Evolutionary conservation across 2,888 invertebrate species (phyloP).

Genomic region (Cephus spinipes): DNA sequence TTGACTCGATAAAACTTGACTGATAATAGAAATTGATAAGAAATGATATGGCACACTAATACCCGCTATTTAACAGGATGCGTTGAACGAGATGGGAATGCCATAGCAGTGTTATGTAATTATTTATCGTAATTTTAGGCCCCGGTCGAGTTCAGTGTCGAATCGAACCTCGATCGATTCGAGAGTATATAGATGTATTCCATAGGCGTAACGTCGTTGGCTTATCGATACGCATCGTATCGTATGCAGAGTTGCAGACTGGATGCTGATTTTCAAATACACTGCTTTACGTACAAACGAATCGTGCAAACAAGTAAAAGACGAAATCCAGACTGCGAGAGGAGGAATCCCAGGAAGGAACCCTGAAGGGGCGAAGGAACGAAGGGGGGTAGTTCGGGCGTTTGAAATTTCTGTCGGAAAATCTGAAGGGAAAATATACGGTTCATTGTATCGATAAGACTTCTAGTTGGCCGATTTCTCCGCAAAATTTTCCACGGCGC

Average conservation of each 20-base stretch:
- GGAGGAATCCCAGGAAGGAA: conserved; percentile 32
- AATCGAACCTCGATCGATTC: background rate
- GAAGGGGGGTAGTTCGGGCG: background rate
- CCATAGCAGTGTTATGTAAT: background rate
- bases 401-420: conserved; percentile 44
- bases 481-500: background rate
- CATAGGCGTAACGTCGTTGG: background rate
- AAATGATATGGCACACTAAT: background rate
- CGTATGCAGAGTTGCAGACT: background rate
- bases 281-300: conserved; percentile 37
- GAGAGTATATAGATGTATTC: background rate
- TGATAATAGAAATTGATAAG: background rate
- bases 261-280: conserved; percentile 47
- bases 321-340: conserved; percentile 22
- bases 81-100: too few species aligned
- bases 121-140: background rate
- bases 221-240: background rate
- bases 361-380: conserved; percentile 13
- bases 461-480: conserved; percentile 42
- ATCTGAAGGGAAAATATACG: conserved; percentile 53
- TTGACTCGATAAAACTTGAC: background rate
- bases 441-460: conserved; percentile 38
- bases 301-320: conserved; percentile 37
- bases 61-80: background rate
- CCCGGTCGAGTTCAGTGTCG: background rate